Conservation (phyloP, 2,888 invertebrate genomes). For the Caenorhabditis panamensis region DNA sequence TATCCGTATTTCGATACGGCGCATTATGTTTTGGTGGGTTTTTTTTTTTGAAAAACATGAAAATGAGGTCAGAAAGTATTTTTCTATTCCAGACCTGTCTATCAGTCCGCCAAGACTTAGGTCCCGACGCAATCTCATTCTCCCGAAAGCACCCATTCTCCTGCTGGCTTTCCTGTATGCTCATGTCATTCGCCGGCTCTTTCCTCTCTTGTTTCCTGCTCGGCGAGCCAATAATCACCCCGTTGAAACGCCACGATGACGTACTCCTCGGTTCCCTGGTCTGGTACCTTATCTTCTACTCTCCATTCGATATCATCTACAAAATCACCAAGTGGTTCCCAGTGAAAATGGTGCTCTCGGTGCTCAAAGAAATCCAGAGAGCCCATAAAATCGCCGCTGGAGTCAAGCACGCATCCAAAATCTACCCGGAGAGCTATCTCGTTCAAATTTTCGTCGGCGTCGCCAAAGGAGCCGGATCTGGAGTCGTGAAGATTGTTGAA, state of each 20-base stretch:
- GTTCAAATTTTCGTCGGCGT: slow-evolving; percentile 95
- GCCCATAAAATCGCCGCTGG: slow-evolving; percentile 88
- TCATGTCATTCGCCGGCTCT: slow-evolving; percentile 94
- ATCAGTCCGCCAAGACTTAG: slow-evolving; percentile 79
- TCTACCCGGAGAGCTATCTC: slow-evolving; percentile 95
- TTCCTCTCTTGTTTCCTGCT: slow-evolving; percentile 95
- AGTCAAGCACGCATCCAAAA: slow-evolving; percentile 93
- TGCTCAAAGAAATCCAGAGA: slow-evolving; percentile 78
- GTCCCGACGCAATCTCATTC: slow-evolving; percentile 89
- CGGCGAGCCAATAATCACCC: slow-evolving; percentile 95
- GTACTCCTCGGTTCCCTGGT: slow-evolving; percentile 84
- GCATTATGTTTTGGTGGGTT: slow-evolving; percentile 87
- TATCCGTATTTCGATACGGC: slow-evolving; percentile 99
- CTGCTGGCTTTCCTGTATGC: slow-evolving; percentile 98
- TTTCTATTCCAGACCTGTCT: slow-evolving; percentile 75
- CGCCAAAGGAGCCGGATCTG: slow-evolving; percentile 93
- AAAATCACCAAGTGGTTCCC: slow-evolving; percentile 86
- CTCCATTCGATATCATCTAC: slow-evolving; percentile 96
- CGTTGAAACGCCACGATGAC: slow-evolving; percentile 96
- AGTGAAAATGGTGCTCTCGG: slow-evolving; percentile 71
- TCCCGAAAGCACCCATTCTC: slow-evolving; percentile 97
- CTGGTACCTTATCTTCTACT: slow-evolving; percentile 95
- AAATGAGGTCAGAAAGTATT: too few species aligned
- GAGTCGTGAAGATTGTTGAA: slow-evolving; percentile 94
- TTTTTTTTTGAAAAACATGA: background rate